Percentiles rank a stretch among this genome's conserved stretches.
Evolutionary conservation across 2,888 invertebrate species (phyloP).

Genomic region (Rhopalosiphum nymphaeae): DNA sequence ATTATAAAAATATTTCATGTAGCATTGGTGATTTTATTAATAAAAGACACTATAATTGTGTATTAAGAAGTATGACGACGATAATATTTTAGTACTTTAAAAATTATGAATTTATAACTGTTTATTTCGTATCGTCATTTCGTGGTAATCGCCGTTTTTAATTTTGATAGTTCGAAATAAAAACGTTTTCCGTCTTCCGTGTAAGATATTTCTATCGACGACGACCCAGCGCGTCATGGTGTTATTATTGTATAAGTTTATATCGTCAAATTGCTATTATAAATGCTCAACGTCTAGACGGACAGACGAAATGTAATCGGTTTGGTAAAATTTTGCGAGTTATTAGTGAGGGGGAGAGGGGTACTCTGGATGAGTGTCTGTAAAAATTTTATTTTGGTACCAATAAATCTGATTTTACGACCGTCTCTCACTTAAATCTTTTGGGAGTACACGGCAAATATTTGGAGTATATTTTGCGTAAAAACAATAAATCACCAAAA

Average conservation of each 20-base stretch:
- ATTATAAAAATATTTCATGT: too few relatives aligned
- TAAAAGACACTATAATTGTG: not conserved
- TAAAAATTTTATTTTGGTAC: not conserved
- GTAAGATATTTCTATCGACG: not conserved
- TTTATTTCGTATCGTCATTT: not conserved
- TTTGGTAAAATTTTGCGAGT: not conserved
- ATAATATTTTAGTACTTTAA: not conserved
- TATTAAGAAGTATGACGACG: not conserved
- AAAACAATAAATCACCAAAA: not conserved
- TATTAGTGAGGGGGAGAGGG: too few relatives aligned
- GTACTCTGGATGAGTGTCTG: not conserved
- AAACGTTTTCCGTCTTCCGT: not conserved
- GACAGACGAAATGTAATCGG: not conserved
- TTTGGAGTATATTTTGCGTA: not conserved
- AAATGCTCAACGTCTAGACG: not conserved
- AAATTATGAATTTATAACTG: not conserved
- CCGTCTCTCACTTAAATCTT: not conserved
- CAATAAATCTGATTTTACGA: constrained; percentile 4
- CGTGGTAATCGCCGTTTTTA: not conserved
- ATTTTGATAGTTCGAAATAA: not conserved
- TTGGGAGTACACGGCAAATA: not conserved
- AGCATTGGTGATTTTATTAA: not conserved
- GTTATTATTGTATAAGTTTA: not conserved
- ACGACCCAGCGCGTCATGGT: not conserved
- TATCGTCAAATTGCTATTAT: not conserved